Conservation (phyloP, 2,888 invertebrate genomes). For the Schizotus pectinicornis region DNA sequence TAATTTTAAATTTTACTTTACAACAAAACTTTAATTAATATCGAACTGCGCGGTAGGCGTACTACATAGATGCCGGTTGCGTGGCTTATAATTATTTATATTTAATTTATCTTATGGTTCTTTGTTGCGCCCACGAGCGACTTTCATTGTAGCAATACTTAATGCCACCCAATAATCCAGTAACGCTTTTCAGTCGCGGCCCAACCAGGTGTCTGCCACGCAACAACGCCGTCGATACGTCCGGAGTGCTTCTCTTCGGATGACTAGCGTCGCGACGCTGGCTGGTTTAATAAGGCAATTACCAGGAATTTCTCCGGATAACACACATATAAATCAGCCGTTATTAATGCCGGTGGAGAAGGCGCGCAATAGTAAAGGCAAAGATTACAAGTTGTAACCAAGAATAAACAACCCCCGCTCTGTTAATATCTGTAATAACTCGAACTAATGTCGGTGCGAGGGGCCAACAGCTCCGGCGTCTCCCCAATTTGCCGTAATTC, state of each 20-base stretch:
- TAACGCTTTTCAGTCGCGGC: neutral
- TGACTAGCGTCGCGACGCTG: slow-evolving; percentile 2
- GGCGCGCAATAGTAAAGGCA: slow-evolving; percentile 40
- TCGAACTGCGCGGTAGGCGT: slow-evolving; percentile 31
- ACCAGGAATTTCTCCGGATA: slow-evolving; percentile 46
- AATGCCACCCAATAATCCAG: no score
- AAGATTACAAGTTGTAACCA: slow-evolving; percentile 49
- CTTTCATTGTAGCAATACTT: neutral
- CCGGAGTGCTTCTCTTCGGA: neutral
- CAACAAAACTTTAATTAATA: slow-evolving; percentile 39
- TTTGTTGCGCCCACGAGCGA: slow-evolving; percentile 28
- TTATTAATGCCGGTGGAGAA: slow-evolving; percentile 47
- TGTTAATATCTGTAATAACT: slow-evolving; percentile 49
- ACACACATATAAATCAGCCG: slow-evolving; percentile 50
- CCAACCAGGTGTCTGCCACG: neutral
- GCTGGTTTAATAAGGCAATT: slow-evolving; percentile 51
- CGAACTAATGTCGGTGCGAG: slow-evolving; percentile 45
- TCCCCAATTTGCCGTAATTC: slow-evolving; percentile 48
- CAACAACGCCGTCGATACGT: neutral
- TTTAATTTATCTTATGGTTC: slow-evolving; percentile 36
- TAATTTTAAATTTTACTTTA: neutral
- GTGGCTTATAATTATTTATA: slow-evolving; percentile 39
- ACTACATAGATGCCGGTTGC: slow-evolving; percentile 26
- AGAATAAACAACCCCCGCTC: slow-evolving; percentile 48
- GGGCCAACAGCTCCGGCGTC: slow-evolving; percentile 41